Conservation (phyloP, 2,113 vertebrate species). For the Tenrec ecaudatus region DNA sequence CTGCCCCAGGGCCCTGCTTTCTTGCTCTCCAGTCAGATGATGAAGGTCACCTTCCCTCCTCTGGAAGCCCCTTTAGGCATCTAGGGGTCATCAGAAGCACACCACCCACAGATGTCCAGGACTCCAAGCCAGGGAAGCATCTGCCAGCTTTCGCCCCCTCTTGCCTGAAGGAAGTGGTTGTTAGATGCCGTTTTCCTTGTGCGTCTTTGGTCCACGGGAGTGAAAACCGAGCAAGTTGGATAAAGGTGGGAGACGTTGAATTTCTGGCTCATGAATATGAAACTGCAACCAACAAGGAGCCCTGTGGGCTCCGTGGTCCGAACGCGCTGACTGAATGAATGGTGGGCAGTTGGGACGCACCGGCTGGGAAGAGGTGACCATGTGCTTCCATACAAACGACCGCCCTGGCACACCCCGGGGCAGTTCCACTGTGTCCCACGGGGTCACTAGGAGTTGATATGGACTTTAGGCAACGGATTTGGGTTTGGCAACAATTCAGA, state of each 20-base stretch:
- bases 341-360: no score
- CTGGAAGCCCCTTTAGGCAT: background rate
- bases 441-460: no score
- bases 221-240: background rate
- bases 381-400: no score
- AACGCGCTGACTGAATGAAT: no score
- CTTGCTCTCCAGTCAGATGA: background rate
- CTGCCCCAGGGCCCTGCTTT: background rate
- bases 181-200: slow-evolving; percentile 7
- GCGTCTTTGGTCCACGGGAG: background rate
- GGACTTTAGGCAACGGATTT: no score
- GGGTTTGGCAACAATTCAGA: background rate
- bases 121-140: slow-evolving; percentile 2
- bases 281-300: background rate
- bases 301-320: no score
- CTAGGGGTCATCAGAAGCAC: background rate
- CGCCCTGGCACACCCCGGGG: no score
- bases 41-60: background rate
- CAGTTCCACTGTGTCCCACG: no score
- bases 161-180: slow-evolving; percentile 46
- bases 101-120: background rate
- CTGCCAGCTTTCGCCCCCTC: background rate
- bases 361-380: no score
- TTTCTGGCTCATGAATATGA: background rate
- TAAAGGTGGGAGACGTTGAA: background rate